A percentile compares a stretch with the other conserved stretches of the same genome.
Conservation (phyloP, 1,140 invertebrate genomes). For the Drosophila serrata region DNA sequence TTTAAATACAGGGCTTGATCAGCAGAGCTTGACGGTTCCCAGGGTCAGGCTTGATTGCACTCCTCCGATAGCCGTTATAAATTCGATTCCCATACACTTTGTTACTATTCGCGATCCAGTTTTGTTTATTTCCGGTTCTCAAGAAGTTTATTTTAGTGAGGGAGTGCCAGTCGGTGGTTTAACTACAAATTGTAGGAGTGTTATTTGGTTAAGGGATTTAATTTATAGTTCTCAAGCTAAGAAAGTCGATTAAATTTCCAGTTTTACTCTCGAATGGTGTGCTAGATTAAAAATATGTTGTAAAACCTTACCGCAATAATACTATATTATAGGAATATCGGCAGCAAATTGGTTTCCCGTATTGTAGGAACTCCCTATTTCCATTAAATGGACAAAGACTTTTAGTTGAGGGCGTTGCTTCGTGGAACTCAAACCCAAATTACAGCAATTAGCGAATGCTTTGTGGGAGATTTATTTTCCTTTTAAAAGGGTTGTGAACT, state of each 20-base stretch:
- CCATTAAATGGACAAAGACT: neutral
- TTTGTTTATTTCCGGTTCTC: conserved; percentile 25
- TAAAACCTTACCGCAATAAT: too few relatives aligned
- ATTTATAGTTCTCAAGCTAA: neutral
- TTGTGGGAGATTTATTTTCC: conserved; percentile 39
- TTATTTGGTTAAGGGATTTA: neutral
- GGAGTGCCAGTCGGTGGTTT: neutral
- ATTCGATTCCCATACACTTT: conserved; percentile 48
- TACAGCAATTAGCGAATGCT: conserved; percentile 47
- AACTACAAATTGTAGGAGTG: neutral
- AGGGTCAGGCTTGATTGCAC: conserved; percentile 70
- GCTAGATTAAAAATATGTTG: neutral
- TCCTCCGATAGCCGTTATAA: conserved; percentile 37
- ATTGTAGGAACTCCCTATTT: neutral
- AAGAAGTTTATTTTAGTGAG: neutral
- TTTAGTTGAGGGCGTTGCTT: conserved; percentile 57
- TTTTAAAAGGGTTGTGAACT: conserved; percentile 6
- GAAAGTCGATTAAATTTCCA: neutral
- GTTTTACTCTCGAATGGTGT: neutral
- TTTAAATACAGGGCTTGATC: conserved; percentile 1
- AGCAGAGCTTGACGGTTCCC: conserved; percentile 58
- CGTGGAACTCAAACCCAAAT: conserved; percentile 54
- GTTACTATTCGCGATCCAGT: neutral
- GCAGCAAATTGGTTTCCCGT: conserved; percentile 15
- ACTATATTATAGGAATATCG: neutral